Base-by-base conservation (phyloP, 2,113 vertebrate species). In the Actenoides hombroni region DNA sequence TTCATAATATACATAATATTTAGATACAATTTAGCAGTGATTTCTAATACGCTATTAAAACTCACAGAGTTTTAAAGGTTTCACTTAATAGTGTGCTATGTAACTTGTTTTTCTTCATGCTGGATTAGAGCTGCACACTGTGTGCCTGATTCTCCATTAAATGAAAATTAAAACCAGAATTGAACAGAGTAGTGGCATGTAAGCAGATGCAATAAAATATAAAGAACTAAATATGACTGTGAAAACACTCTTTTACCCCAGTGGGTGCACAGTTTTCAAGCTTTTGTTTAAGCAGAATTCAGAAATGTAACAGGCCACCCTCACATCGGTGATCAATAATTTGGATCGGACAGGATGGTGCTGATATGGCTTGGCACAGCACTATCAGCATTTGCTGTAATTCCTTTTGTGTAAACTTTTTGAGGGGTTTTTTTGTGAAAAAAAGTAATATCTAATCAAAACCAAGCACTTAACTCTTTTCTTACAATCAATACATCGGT, bases 231-330 rank as follows among this genome's bases (percentile, higher is more conserved):
- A 74, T 49, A 91, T 69, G 75, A 94, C n/a, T 54, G 61, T 92
- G 64, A 81, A 87, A 96, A 94, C 20, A 94, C 67, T 76, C 92
- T 96, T 97, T 86, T 95, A 91, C 67, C 94, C 96, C 97, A 78
- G 93, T 93, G 96, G 88, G 94, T 93, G 88, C 96, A 96, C 71
- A 96, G 92, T 69, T 97, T 93, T 80, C 83, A 92, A 86, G 92
- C 95, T 95, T 86, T 60, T 77, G 83, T 33, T 87, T 64, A 78
- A 92, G 93, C 88, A 97, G 79, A 80, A 83, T 89, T n/a, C 69
- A 86, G 61, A 79, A 94, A 76, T 54, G 83, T 93, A 93, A 97
- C 89, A 93, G 71, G 86, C 78, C 85, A 92, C 29, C 67, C 82
- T 61, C 84, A 53, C 48, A 59, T 1, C 57, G 57, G 78, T 46